phyloP scores from a whole-genome alignment of 2,113 vertebrate genomes.

The Microcebus tavaratra region DNA sequence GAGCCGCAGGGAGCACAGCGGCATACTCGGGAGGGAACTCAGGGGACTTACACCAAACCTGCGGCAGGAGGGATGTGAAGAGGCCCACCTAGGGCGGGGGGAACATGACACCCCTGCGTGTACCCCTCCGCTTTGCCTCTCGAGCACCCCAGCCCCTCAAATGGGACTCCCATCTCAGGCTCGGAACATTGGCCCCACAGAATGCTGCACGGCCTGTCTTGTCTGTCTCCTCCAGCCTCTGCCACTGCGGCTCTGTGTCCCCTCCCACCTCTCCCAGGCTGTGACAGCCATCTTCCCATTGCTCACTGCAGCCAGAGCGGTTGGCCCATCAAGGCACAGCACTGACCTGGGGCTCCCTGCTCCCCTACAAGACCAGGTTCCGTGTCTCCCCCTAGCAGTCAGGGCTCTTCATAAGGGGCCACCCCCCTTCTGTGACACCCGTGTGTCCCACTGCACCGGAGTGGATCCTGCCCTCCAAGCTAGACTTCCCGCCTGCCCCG shows the following conservation, averaged over 20 bases:
- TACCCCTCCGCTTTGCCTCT: background rate
- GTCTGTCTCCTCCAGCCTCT: background rate
- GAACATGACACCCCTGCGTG: rapidly evolving
- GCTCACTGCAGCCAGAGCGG: background rate
- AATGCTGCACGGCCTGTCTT: background rate
- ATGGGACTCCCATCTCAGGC: background rate
- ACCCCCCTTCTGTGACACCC: background rate
- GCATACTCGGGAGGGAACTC: background rate
- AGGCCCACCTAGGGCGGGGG: rapidly evolving
- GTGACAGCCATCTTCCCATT: background rate
- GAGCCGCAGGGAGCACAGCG: background rate
- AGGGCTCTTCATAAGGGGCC: background rate
- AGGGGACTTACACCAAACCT: background rate
- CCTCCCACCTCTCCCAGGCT: no score
- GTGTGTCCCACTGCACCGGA: background rate
- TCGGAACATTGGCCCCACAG: background rate
- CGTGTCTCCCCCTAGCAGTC: background rate
- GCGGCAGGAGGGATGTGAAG: background rate
- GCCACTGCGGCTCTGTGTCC: background rate
- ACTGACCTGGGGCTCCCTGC: background rate
- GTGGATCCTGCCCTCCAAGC: background rate
- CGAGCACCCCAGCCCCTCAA: background rate
- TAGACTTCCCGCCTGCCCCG: background rate
- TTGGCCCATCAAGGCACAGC: background rate
- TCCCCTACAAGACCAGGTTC: background rate